Base-by-base conservation (phyloP, 2,888 invertebrate species). In the Cecidostiba fungosa region DNA sequence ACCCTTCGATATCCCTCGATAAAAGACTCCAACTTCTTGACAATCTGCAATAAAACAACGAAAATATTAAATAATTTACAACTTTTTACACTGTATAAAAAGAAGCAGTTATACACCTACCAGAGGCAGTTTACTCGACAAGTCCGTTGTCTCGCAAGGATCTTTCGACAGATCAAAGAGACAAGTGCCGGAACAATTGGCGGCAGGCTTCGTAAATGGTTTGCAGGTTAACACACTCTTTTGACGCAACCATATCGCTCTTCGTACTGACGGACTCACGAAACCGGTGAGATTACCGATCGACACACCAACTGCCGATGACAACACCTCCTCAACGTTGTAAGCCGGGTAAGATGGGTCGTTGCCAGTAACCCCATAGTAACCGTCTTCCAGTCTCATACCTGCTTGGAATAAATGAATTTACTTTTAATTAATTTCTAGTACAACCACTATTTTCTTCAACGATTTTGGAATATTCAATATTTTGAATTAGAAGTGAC, bases 121-220 rank as follows among this genome's bases (percentile, higher is more conserved):
- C 85, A 89, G 23, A 3, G 91, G 91, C 84, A 89, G 59, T n/a
- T 84, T 14, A 0, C 62, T n/a, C 0, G 91, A 92, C 23, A 92
- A 39, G 80, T 93, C 91, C 10, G 43, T 87, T n/a, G 89, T 91
- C 81, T 93, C 92, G 76, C 92, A 93, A 26, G 92, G 93, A 89
- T 93, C 92, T 0, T 82, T 47, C 1, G 84, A 43, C 19, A 92
- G 50, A 85, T 93, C 89, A 86, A 92, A 93, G 26, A 93, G 87
- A 82, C 92, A 93, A 10, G 50, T 69, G 0, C 84, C 83, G 3
- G 79, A 83, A 70, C 93, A 93, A 39, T 88, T 87, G 0, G 90
- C 74, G 8, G 78, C 86, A 59, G 26, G 62, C 3, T 77, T 16
- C 0, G 29, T 73, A 1, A 77, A 26, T n/a, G 86, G 73, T n/a